Conservation (phyloP, 2,113 vertebrate genomes). For the Hiodon tergisus region DNA sequence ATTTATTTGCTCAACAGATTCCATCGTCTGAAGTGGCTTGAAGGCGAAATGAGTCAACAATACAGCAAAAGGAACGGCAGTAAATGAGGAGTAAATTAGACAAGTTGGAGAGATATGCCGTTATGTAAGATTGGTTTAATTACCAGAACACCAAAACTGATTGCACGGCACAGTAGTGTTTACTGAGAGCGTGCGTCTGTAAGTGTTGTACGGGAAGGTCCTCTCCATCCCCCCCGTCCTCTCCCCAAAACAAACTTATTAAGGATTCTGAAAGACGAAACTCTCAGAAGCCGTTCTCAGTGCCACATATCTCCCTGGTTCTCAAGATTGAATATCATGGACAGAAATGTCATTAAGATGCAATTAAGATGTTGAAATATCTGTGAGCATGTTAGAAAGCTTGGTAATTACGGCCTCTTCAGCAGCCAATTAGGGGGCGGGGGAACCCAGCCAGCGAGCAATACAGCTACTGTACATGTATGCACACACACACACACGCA, state of each 20-base stretch:
- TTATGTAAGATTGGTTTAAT: not conserved
- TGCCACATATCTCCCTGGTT: constrained; percentile 37
- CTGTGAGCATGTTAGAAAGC: constrained; percentile 54
- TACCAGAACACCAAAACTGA: too few species aligned
- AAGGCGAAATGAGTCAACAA: not conserved
- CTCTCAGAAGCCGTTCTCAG: constrained; percentile 23
- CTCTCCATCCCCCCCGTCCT: too few species aligned
- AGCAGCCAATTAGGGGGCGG: not conserved
- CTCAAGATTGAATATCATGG: constrained; percentile 43
- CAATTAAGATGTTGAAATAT: constrained; percentile 66
- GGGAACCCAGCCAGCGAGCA: constrained; percentile 41
- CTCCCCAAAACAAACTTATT: not conserved
- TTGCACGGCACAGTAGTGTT: too few species aligned
- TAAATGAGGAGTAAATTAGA: not conserved
- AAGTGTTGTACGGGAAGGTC: too few species aligned
- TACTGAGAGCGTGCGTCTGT: too few species aligned
- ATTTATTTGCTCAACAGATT: not conserved
- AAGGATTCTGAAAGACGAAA: not conserved
- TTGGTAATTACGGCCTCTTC: constrained; percentile 28
- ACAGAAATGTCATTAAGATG: constrained; percentile 68
- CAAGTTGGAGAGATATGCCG: not conserved
- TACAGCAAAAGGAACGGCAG: not conserved
- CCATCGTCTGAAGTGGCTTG: not conserved
- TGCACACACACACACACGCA: constrained; percentile 5
- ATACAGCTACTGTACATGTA: constrained; percentile 21